Evolutionary conservation across 1,140 invertebrate genomes (phyloP), one percentile per base, ranked within the genome.

Genomic region (Parasteatoda tepidariorum): DNA sequence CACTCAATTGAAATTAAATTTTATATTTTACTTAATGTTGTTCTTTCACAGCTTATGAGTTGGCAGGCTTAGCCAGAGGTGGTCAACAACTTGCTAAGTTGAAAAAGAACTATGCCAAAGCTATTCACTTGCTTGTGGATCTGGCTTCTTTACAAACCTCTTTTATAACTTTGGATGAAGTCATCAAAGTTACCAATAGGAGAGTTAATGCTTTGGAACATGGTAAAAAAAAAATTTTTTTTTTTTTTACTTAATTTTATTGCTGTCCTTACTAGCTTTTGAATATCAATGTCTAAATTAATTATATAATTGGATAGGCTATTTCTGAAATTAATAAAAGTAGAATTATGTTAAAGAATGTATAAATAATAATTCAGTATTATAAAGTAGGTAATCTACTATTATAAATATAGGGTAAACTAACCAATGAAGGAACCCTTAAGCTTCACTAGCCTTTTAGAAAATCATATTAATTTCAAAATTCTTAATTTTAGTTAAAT

Each of bases 191-290:
- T 13, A 99, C 97, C 7, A 99, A 99, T 89, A 92, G 98, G 86
- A 94, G 98, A 93, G 98, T 99, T 18, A 99, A 99, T 90, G 98
- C 98, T 87, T 99, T 99, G 90, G 98, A 99, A 90, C 97, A 99
- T 89, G 97, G 96, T 97, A 89, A 62, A 24, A n/a, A 22, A 64
- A 13, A 61, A 18, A 9, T 48, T 48, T 9, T 18, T 48, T 48
- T 9, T 48, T 48, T 18, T 18, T 48, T 9, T 48, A 48, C 41
- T 48, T 48, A 48, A 48, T 7, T 48, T n/a, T 18, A 48, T 7
- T 48, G 41, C 18, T 7, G 41, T 9, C 41, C 41, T 9, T 9
- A 7, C 41, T 48, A 18, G 7, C 7, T 7, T 7, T 26, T n/a
- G 18, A 18, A 9, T 54, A 54, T 18, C 7, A 54, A 54, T 18